Percentiles rank a stretch among this genome's conserved stretches.
These are phyloP conservation scores for Pyralis farinalis DNA, from an alignment of 2,888 invertebrate species.

Conservation along the genomic window DNA sequence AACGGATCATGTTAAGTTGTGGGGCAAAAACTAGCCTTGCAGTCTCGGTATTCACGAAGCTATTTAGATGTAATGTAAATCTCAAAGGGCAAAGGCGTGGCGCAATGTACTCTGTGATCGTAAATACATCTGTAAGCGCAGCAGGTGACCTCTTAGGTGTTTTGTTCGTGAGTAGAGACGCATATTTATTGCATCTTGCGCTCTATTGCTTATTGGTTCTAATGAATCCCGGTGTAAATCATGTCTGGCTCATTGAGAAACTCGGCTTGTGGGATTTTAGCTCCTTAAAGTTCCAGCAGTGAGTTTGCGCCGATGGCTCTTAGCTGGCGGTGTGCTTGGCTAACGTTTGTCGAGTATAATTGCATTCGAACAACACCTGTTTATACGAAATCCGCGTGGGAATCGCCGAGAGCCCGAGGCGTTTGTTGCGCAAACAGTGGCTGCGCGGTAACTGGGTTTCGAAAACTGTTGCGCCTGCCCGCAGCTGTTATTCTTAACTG, in stretches of 20 bases:
- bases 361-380: conserved; percentile 62
- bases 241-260: conserved; percentile 24
- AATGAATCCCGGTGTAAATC: conserved; percentile 33
- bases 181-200: conserved; percentile 57
- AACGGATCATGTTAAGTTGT: background rate
- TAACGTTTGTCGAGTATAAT: conserved; percentile 47
- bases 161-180: conserved; percentile 57
- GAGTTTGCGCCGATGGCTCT: conserved; percentile 17
- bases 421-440: conserved; percentile 54
- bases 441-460: conserved; percentile 25
- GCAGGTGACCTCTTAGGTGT: conserved; percentile 72
- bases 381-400: conserved; percentile 78
- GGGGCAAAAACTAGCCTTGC: conserved; percentile 37
- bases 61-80: conserved; percentile 65
- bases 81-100: conserved; percentile 72
- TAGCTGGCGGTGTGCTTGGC: conserved; percentile 29
- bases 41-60: conserved; percentile 46
- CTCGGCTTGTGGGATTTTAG: conserved; percentile 11
- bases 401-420: conserved; percentile 53
- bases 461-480: conserved; percentile 20
- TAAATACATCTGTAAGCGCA: conserved; percentile 72
- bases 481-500: conserved; percentile 11
- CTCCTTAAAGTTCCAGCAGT: conserved; percentile 12
- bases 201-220: conserved; percentile 32
- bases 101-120: conserved; percentile 45